Conservation (phyloP, 2,113 vertebrate genomes). For the Helogale parvula region DNA sequence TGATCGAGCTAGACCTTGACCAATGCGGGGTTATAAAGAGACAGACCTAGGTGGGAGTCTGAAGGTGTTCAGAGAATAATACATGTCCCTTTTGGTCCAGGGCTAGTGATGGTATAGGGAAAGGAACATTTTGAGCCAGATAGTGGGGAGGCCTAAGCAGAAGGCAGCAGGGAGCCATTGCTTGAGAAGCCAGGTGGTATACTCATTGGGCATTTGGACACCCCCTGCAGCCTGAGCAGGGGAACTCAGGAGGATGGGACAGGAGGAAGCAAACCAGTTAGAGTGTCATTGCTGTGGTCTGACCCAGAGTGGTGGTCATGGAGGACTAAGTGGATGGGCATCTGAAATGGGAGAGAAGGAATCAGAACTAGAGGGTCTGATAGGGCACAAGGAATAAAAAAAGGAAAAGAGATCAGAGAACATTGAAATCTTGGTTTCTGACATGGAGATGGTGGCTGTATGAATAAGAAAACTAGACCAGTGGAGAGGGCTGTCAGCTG, state of each 20-base stretch:
- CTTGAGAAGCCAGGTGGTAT: not conserved
- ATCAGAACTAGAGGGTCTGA: not conserved
- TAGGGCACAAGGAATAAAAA: not conserved
- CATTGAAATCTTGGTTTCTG: not conserved
- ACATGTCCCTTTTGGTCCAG: not conserved
- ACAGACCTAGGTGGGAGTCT: not conserved
- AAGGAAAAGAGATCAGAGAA: not conserved
- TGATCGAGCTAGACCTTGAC: not conserved
- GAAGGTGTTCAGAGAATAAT: not conserved
- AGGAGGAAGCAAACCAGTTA: not conserved
- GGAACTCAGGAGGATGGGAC: not conserved
- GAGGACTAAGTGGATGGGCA: not conserved
- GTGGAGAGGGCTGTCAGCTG: not conserved
- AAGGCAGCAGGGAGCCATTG: not conserved
- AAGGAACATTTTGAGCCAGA: constrained; percentile 57
- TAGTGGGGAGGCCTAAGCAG: not conserved
- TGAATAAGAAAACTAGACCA: not conserved
- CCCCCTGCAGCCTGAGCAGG: not conserved
- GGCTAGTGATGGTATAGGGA: not conserved
- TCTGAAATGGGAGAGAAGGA: not conserved
- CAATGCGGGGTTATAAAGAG: not conserved
- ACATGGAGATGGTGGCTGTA: not conserved
- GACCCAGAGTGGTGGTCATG: not conserved
- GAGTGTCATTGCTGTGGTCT: not conserved
- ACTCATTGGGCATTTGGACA: not conserved